These are phyloP conservation scores for Thalassoma bifasciatum DNA, from an alignment of 2,113 vertebrate genomes.

Conservation along the genomic window DNA sequence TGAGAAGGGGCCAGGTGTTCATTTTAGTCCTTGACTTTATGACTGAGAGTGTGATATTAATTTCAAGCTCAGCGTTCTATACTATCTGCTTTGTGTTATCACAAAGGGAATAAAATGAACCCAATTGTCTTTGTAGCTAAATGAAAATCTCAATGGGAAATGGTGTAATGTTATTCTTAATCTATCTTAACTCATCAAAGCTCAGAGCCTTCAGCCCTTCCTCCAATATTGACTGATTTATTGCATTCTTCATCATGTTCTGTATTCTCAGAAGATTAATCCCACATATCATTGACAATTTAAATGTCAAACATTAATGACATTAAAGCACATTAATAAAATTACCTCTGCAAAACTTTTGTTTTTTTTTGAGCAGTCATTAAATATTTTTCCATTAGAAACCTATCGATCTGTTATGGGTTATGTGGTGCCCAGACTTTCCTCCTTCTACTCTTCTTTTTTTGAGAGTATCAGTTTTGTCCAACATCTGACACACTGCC, in stretches of 20 bases:
- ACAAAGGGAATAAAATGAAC: constrained; percentile 47
- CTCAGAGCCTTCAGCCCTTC: constrained; percentile 54
- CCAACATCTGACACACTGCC: constrained; percentile 75
- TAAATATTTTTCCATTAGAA: constrained; percentile 30
- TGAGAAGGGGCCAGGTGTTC: constrained; percentile 60
- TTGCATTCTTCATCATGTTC: constrained; percentile 36
- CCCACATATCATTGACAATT: constrained; percentile 71
- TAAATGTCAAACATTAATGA: constrained; percentile 68
- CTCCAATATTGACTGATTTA: constrained; percentile 53
- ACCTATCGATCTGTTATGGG: neutral
- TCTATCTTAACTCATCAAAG: constrained; percentile 73
- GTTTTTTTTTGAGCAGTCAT: constrained; percentile 44
- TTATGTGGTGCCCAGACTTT: constrained; percentile 21
- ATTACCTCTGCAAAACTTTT: constrained; percentile 35
- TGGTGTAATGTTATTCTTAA: constrained; percentile 65
- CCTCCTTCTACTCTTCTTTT: constrained; percentile 18
- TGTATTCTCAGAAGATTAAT: constrained; percentile 59
- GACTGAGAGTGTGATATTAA: constrained; percentile 53
- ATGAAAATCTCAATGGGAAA: constrained; percentile 59
- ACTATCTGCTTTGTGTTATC: constrained; percentile 51
- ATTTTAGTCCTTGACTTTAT: constrained; percentile 54
- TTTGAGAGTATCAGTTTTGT: constrained; percentile 61
- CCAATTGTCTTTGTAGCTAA: constrained; percentile 71
- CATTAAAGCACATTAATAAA: constrained; percentile 59
- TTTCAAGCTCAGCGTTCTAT: constrained; percentile 49